Evolutionary conservation across 2,797 vertebrate genomes (phyloP), one percentile per base, ranked within the genome.

Genomic region (Pseudomugil gertrudae): DNA sequence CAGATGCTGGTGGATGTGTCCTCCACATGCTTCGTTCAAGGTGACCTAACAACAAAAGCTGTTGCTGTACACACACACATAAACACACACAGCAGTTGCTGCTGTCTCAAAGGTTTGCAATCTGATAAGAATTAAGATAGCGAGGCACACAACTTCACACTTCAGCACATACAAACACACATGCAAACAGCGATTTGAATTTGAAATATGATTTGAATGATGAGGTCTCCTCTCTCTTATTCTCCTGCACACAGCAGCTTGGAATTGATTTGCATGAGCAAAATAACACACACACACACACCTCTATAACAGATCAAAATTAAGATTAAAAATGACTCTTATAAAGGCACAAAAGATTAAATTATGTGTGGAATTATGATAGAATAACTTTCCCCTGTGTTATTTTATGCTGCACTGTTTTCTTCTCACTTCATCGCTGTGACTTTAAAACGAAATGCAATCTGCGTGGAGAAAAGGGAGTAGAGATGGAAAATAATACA

Each of bases 161-260:
- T n/a, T 35, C 35, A 15, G 63, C 54, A 66, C 52, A 57, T 53
- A 29, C 32, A 63, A 59, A 63, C 65, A 54, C 56, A 27, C 33
- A 56, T 47, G 53, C 53, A 57, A n/a, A 19, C 43, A 4, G 10
- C 19, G 38, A 79, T 77, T 63, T 78, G 63, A 81, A 74, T 74
- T 53, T 71, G 50, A 74, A 83, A 66, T 72, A 59, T 63, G 60
- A 77, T 74, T 65, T 76, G 62, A 78, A 80, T 78, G 38, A 73
- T 70, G 69, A 75, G 60, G 40, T 66, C 45, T 54, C 21, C 29
- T 60, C 56, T 55, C 45, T 54, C 52, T 69, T 68, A 57, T 74
- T 66, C 56, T 60, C 57, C 40, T 9, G 33, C 66, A 52, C 52
- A 56, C 69, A 66, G 30, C 56, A 57, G 32, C 23, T 56, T 40